Conservation (phyloP, 1,140 invertebrate genomes). For the Lordiphosa mommai region DNA sequence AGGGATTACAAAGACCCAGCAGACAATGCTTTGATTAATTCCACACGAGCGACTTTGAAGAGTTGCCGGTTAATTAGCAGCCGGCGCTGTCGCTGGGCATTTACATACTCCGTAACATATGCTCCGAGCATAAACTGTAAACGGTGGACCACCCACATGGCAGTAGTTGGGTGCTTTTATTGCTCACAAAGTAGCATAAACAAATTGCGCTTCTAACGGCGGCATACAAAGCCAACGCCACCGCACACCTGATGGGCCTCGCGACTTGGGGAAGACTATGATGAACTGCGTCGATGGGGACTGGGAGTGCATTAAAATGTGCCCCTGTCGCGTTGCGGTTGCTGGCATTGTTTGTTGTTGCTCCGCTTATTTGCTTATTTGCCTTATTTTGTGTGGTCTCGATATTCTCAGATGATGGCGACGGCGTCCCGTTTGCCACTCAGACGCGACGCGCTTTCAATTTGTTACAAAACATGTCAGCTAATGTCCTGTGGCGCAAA, state of each 20-base stretch:
- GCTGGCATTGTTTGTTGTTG: slow-evolving; percentile 43
- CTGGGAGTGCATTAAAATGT: slow-evolving; percentile 63
- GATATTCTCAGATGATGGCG: background rate
- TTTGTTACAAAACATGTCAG: slow-evolving; percentile 41
- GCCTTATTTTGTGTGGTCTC: slow-evolving; percentile 53
- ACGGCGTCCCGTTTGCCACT: slow-evolving; percentile 21
- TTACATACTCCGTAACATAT: slow-evolving; percentile 30
- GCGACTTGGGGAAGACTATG: background rate
- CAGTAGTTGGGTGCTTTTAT: slow-evolving; percentile 54
- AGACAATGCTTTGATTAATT: slow-evolving; percentile 63
- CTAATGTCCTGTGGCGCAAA: slow-evolving; percentile 48
- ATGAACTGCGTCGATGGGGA: slow-evolving; percentile 19
- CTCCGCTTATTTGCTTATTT: slow-evolving; percentile 47
- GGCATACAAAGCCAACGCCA: slow-evolving; percentile 59
- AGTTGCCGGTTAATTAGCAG: slow-evolving; percentile 69
- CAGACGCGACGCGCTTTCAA: slow-evolving; percentile 25
- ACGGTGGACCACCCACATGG: slow-evolving; percentile 62
- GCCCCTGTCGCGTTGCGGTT: slow-evolving; percentile 14
- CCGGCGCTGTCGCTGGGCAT: slow-evolving; percentile 19
- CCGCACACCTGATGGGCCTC: slow-evolving; percentile 63
- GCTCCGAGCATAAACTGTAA: slow-evolving; percentile 28
- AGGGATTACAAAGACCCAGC: slow-evolving; percentile 44
- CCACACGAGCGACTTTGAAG: slow-evolving; percentile 67
- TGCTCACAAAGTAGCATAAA: slow-evolving; percentile 73
- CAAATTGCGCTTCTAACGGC: slow-evolving; percentile 62